These are phyloP conservation scores for Brachyhypopomus occidentalis DNA, from an alignment of 2,113 vertebrate species.

Conservation along the genomic window DNA sequence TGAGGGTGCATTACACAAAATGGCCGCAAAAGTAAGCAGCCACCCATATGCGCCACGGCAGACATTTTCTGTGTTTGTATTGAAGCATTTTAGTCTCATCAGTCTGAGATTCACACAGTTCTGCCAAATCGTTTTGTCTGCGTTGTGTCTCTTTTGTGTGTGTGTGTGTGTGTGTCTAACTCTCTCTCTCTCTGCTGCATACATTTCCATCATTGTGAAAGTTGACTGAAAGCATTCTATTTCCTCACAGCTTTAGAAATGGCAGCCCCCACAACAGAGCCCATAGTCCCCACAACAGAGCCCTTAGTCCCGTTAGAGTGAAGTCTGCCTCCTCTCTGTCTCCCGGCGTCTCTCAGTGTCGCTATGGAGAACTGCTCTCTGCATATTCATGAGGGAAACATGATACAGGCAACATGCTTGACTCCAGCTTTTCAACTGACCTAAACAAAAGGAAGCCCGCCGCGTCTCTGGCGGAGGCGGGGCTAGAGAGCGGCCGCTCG, in stretches of 20 bases:
- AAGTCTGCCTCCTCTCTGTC: conserved; percentile 53
- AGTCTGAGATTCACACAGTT: background rate
- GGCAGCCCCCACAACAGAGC: conserved; percentile 7
- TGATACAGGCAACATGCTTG: conserved; percentile 74
- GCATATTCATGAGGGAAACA: conserved; percentile 76
- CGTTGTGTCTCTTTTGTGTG: too few relatives aligned
- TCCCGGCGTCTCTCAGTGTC: conserved; percentile 43
- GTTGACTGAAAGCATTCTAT: conserved; percentile 55
- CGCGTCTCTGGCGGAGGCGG: conserved; percentile 50
- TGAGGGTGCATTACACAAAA: background rate
- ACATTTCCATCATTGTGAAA: conserved; percentile 42
- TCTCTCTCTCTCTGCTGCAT: background rate
- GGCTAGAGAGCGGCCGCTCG: background rate
- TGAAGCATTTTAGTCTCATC: conserved; percentile 16
- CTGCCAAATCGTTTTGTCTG: background rate
- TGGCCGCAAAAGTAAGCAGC: background rate
- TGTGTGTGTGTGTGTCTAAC: too few relatives aligned
- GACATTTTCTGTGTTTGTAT: background rate
- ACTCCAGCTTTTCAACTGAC: conserved; percentile 68
- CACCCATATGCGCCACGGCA: background rate
- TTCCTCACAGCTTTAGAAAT: conserved; percentile 63
- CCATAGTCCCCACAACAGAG: conserved; percentile 13
- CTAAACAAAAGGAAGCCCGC: conserved; percentile 67
- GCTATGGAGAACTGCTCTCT: conserved; percentile 60
- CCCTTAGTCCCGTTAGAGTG: conserved; percentile 37